Base-by-base conservation (phyloP, 2,113 vertebrate genomes). In the Lycocorax pyrrhopterus region DNA sequence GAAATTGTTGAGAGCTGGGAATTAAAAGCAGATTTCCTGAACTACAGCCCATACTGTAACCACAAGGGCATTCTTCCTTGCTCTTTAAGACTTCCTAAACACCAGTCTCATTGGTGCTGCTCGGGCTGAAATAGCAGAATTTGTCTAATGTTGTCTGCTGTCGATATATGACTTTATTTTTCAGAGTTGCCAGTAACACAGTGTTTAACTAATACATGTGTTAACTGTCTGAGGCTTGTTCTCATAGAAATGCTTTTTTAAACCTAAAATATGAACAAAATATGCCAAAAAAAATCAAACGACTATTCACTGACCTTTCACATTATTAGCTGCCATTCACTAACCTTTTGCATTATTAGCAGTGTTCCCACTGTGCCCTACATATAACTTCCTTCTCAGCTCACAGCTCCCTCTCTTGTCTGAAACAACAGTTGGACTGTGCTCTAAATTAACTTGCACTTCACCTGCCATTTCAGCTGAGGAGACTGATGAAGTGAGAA, bases 401-500 rank as follows among this genome's bases (percentile, higher is more conserved):
- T 90, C 82, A 91, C 63, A 93, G 82, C 96, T 96, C 92, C 92
- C 84, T 95, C 94, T 96, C 95, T 96, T 96, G 90, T 95, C 89
- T 95, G 93, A 94, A 93, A 95, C 90, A 90, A 90, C 96, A 91
- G 73, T 96, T 92, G 86, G 96, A 93, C 95, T 95, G 83, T 93
- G 80, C 86, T 93, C 92, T 94, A 97, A 96, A 96, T 97, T 96
- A 96, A 96, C 96, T 97, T 97, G 92, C 93, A 94, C 83, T 96
- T 97, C 96, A 96, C 96, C 96, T 96, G 96, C 93, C 93, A 92
- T 97, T 96, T 96, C 88, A 94, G 73, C 68, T 89, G 88, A 89
- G 83, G 94, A 97, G 96, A 82, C 93, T 96, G 95, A 94, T 96
- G 94, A 97, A 96, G 96, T 97, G 96, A 97, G 96, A 94, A 95